Conservation (phyloP, 2,888 invertebrate genomes). For the Hypena proboscidalis region DNA sequence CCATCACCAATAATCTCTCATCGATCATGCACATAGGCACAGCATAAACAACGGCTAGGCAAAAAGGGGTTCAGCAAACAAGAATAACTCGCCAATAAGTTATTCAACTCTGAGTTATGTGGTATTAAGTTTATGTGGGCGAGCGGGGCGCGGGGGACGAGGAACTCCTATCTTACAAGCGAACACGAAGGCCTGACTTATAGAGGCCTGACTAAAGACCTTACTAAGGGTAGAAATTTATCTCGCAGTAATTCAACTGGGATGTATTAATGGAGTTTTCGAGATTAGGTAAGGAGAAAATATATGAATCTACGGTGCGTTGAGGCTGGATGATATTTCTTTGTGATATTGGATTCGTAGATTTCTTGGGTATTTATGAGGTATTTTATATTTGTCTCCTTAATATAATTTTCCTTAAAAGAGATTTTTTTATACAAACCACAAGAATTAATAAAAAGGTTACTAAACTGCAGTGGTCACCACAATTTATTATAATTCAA, state of each 20-base stretch:
- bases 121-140: slow-evolving; percentile 75
- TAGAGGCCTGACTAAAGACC: slow-evolving; percentile 40
- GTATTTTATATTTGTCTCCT: too few species aligned
- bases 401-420: too few species aligned
- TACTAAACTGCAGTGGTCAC: too few species aligned
- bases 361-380: neutral
- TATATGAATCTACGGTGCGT: slow-evolving; percentile 8
- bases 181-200: slow-evolving; percentile 46
- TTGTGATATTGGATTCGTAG: slow-evolving; percentile 10
- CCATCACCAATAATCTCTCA: slow-evolving; percentile 24
- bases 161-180: slow-evolving; percentile 48
- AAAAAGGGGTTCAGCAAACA: slow-evolving; percentile 65
- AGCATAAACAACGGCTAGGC: slow-evolving; percentile 56
- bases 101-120: slow-evolving; percentile 78
- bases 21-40: slow-evolving; percentile 33
- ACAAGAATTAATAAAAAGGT: too few species aligned
- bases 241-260: slow-evolving; percentile 18
- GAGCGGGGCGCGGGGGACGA: slow-evolving; percentile 55
- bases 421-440: too few species aligned
- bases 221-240: slow-evolving; percentile 45
- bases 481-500: too few species aligned
- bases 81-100: slow-evolving; percentile 75
- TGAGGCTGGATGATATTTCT: slow-evolving; percentile 2
- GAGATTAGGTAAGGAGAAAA: slow-evolving; percentile 19
- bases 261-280: slow-evolving; percentile 21